phyloP scores from a whole-genome alignment of 2,888 invertebrate species.

The Clitarchus hookeri region DNA sequence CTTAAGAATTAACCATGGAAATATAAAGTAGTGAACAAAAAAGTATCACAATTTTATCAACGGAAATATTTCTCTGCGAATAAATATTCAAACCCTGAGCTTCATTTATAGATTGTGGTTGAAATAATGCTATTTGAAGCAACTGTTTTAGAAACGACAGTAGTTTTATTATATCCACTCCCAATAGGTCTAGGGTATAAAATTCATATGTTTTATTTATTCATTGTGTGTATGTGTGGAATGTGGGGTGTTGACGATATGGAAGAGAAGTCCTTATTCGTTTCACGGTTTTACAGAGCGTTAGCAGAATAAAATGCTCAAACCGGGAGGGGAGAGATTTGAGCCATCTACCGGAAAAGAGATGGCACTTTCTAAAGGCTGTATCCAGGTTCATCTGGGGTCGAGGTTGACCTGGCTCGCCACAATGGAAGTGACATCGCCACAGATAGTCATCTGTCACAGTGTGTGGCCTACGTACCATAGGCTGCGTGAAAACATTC shows the following conservation, averaged over 20 bases:
- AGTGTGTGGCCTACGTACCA: background rate
- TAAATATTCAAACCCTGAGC: too few species aligned
- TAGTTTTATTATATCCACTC: too few species aligned
- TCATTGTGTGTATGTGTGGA: background rate
- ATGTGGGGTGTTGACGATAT: background rate
- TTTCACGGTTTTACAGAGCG: background rate
- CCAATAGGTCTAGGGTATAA: background rate
- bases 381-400: background rate
- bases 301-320: background rate
- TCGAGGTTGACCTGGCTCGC: background rate
- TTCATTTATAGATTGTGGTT: too few species aligned
- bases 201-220: background rate
- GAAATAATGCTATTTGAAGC: too few species aligned
- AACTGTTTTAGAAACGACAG: too few species aligned
- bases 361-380: background rate
- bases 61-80: too few species aligned
- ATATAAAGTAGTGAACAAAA: too few species aligned
- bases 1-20: too few species aligned
- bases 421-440: background rate
- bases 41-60: too few species aligned
- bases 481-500: background rate
- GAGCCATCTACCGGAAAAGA: background rate
- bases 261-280: background rate
- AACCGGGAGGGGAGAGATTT: background rate
- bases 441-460: constrained; percentile 10